Evolutionary conservation across 2,888 invertebrate species (phyloP), one percentile per base, ranked within the genome.

Genomic region (Ditula angustiorana): DNA sequence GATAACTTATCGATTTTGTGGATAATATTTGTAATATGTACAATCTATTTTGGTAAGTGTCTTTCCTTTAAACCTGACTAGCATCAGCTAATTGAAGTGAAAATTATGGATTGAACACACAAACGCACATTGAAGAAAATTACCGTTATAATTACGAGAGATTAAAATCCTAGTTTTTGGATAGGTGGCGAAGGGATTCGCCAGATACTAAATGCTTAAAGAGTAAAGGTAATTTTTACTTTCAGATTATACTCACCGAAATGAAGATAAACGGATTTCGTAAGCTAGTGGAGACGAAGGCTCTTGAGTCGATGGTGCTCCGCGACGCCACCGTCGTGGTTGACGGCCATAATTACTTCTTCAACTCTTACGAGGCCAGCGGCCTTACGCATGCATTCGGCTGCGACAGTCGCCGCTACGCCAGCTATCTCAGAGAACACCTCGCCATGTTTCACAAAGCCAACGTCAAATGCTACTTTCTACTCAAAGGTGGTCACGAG

Each of bases 401-500:
- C 2, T 77, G 77, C 21, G 84, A 85, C 59, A 62, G 75, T 8
- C 70, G 84, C 30, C 64, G 66, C 37, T 81, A 75, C 28, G 82
- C 79, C 2, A 28, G 67, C 0, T 71, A 69, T 30, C 11, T 86
- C 8, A 76, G 66, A 67, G 23, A 61, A 2, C 57, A 67, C 8
- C 68, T 85, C 0, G 47, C 19, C 10, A 77, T 71, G 64, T 86
- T 77, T 65, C 75, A 74, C 64, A 55, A 71, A 8, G 79, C 81
- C 5, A 78, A 81, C 19, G 63, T 85, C 0, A 73, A 71, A 56
- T 83, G 82, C 46, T 76, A 75, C 55, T 69, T 82, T 26, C 55
- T 86, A 13, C 75, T 85, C 44, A 79, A 85, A 73, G 82, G 83
- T 2, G 79, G 82, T 0, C 71, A 78, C 28, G 19, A 59, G 13